Evolutionary conservation across 2,888 invertebrate genomes (phyloP).

Genomic region (Eupithecia tripunctaria): DNA sequence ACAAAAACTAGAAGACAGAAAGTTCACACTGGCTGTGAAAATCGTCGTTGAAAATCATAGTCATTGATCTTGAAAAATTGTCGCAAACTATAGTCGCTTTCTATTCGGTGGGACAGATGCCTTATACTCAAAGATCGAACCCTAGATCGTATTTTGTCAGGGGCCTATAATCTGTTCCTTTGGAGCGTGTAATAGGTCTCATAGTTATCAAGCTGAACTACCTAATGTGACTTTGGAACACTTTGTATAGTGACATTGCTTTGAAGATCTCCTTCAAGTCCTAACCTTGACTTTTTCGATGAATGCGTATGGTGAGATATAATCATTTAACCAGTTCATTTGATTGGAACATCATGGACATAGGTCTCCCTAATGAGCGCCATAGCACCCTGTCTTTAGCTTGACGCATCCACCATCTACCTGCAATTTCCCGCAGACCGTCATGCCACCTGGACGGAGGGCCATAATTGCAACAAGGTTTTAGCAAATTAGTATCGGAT

Average conservation of each 20-base stretch:
- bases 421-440: too few relatives aligned
- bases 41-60: too few relatives aligned
- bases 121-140: not conserved
- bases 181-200: not conserved
- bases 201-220: not conserved
- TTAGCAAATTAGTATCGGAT: not conserved
- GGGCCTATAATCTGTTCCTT: not conserved
- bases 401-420: too few relatives aligned
- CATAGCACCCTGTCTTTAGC: too few relatives aligned
- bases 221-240: not conserved
- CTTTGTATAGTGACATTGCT: not conserved
- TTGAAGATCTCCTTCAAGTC: not conserved
- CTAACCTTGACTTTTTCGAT: not conserved
- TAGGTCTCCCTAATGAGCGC: too few relatives aligned
- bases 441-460: too few relatives aligned
- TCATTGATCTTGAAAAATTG: too few relatives aligned
- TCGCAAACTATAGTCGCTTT: not conserved
- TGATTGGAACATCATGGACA: not conserved
- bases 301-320: not conserved
- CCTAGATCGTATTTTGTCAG: constrained; percentile 9
- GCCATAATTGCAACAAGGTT: too few relatives aligned
- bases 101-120: not conserved
- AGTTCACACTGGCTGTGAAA: too few relatives aligned
- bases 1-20: too few relatives aligned
- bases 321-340: not conserved